Percentiles rank a stretch among this genome's conserved stretches.
Conservation (phyloP, 2,113 vertebrate species). For the Artemisiospiza belli region DNA sequence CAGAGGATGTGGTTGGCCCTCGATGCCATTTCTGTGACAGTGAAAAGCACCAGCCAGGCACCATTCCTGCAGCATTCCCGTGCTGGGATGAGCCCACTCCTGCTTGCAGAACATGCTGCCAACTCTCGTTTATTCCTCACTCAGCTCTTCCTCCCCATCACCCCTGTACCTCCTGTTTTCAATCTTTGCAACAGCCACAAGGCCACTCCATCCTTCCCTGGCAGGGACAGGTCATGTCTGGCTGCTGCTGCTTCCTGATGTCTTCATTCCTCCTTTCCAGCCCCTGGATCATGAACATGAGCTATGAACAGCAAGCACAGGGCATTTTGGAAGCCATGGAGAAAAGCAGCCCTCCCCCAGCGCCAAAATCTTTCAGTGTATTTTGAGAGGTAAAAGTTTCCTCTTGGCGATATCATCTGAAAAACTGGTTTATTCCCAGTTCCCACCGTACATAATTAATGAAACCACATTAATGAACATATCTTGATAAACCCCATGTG, state of each 20-base stretch:
- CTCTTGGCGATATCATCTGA: neutral
- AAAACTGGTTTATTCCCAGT: neutral
- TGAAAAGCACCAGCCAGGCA: neutral
- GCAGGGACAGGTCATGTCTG: neutral
- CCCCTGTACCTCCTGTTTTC: neutral
- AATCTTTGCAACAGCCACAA: neutral
- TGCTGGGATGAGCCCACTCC: neutral
- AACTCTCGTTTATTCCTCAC: neutral
- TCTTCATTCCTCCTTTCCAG: neutral
- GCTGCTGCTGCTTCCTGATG: neutral
- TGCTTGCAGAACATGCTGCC: neutral
- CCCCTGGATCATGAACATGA: neutral
- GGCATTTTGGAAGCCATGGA: neutral
- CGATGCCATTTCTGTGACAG: neutral
- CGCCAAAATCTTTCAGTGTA: neutral
- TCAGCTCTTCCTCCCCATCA: neutral
- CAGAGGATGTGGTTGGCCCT: neutral
- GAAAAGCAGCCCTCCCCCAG: neutral
- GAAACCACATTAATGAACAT: fast-evolving
- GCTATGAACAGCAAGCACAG: neutral
- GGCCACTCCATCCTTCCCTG: neutral
- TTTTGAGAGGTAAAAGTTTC: neutral
- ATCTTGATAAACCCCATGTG: neutral
- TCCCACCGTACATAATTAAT: fast-evolving
- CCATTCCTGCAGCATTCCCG: neutral